Evolutionary conservation across 2,888 invertebrate genomes (phyloP), one percentile per base, ranked within the genome.

Genomic region (Muschampia plurimacula): DNA sequence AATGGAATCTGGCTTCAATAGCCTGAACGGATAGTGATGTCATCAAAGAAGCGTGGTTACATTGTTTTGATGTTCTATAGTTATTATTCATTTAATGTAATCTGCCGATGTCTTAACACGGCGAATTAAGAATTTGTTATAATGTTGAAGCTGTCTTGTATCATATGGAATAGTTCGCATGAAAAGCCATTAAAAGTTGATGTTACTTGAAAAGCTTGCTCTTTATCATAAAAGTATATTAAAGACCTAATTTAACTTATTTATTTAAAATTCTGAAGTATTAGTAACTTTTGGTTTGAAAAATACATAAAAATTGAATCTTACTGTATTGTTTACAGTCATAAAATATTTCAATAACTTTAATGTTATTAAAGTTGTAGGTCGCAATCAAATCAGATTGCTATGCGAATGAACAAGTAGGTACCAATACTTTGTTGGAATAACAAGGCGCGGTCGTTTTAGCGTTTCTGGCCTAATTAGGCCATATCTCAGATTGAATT

Each of bases 401-500:
- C 46, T 59, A 70, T 44, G 60, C 52, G 60, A 73, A 74, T 49
- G n/a, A 9, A 41, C 8, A 49, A 3, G 15, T 12, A 15, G 46
- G 13, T 13, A 46, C 13, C 13, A 46, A 46, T 74, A 70, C n/a
- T 57, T 44, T 22, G 74, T 73, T 70, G 64, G 62, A 69, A 74
- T 75, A 75, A 75, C 41, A 73, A 67, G 79, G 74, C 68, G 79
- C 73, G 78, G 75, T 74, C 74, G 72, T 67, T 72, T 72, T 69
- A 74, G 49, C 67, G 69, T 72, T 76, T 66, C 57, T 71, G 69
- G 74, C 65, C 75, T 78, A 79, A 79, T 79, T 80, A 79, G 78
- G 77, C 78, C 77, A 78, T 76, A 75, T 76, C 76, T 75, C 76
- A 74, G 76, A 79, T 78, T 78, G 77, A 76, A 75, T 78, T 76